phyloP scores from a whole-genome alignment of 2,888 invertebrate genomes.

The Polyommatus icarus region DNA sequence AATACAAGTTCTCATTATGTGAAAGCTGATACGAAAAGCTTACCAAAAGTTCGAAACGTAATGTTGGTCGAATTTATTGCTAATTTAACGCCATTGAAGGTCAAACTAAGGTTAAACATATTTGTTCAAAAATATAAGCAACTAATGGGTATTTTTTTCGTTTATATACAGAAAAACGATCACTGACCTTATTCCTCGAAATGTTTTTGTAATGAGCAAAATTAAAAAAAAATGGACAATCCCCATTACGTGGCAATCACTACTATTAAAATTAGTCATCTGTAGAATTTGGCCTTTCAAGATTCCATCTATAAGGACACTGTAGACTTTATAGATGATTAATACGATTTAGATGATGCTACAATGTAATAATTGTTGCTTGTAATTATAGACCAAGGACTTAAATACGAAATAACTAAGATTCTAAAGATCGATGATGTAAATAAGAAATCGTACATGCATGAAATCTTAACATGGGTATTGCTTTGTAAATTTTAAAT shows the following conservation, averaged over 20 bases:
- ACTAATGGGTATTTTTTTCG: no score
- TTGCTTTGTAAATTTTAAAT: conserved; percentile 52
- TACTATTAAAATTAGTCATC: not conserved
- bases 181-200: no score
- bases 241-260: not conserved
- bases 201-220: no score
- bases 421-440: not conserved
- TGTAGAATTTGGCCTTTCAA: conserved; percentile 10
- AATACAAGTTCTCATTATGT: no score
- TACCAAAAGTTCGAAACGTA: no score
- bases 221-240: no score
- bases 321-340: not conserved
- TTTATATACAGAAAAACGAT: no score
- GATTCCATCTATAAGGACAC: not conserved
- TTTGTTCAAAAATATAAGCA: no score
- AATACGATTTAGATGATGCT: not conserved
- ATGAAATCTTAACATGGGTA: not conserved
- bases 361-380: not conserved
- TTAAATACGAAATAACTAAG: not conserved
- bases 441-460: conserved; percentile 10
- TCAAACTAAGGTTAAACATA: no score
- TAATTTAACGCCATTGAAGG: no score
- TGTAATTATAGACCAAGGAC: not conserved
- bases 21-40: no score
- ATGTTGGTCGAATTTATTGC: no score